Base-by-base conservation (phyloP, 2,113 vertebrate species). In the Podarcis muralis region DNA sequence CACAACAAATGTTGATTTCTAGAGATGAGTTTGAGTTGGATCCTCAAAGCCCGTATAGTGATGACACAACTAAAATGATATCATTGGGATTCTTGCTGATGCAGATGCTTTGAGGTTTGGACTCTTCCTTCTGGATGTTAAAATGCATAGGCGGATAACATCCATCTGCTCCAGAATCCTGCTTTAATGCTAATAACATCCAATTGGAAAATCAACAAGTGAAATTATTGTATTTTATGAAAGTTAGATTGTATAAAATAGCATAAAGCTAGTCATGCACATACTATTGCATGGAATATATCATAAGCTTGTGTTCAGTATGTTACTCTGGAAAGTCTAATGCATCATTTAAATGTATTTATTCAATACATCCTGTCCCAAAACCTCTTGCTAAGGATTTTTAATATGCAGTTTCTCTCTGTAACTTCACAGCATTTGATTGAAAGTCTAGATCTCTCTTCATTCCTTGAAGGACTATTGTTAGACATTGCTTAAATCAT, bases 291-390 rank as follows among this genome's bases (percentile, higher is more conserved):
- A 57, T 69, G 20, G 32, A 62, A 83, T 83, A 78, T 43, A 35
- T 22, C 11, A 78, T 27, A 84, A 37, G 40, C 72, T 78, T 68
- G 23, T 53, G 13, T 88, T 88, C 74, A 69, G 5, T 57, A 84
- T 77, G 40, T 88, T 23, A 68, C 43, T 78, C 27, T 83, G 62
- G 66, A 68, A 83, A 83, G 37, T 84, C 62, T 78, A 84, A 83
- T 83, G 72, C 74, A 83, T 84, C 81, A 88, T 88, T 88, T 83
- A 84, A 83, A 88, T 88, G 81, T 69, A 88, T 88, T 88, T 88
- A 88, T 88, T 88, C 87, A 84, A 83, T 88, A 69, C 62, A 77
- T 68, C 65, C n/a, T 68, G 32, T 84, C 43, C 20, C 77, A 68
- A 84, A 83, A 78, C n/a, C 81, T 87, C 81, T 88, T 88, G 74